Evolutionary conservation across 2,797 vertebrate species (phyloP).

Genomic region (Microctenopoma stevenorrisi): DNA sequence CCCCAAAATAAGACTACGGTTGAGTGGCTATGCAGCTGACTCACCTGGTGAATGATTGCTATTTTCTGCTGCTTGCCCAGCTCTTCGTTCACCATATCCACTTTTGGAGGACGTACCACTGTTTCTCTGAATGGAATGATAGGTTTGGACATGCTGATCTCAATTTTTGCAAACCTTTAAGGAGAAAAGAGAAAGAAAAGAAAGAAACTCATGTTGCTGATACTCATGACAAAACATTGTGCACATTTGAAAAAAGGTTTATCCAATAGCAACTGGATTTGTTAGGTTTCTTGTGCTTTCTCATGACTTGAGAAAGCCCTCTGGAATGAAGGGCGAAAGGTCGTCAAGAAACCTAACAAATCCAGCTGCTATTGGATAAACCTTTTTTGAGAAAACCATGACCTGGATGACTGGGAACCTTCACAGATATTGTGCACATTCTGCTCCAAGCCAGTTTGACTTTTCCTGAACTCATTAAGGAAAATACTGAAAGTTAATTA

Average conservation of each 20-base stretch:
- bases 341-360: no score
- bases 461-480: background rate
- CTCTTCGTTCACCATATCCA: slow-evolving; percentile 99
- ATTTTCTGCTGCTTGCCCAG: slow-evolving; percentile 95
- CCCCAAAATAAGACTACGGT: background rate
- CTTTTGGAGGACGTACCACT: slow-evolving; percentile 92
- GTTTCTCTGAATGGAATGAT: slow-evolving; percentile 98
- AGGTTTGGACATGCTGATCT: slow-evolving; percentile 92
- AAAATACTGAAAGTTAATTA: background rate
- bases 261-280: no score
- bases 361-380: no score
- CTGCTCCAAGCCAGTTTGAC: background rate
- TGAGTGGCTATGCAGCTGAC: slow-evolving; percentile 11
- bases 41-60: slow-evolving; percentile 92
- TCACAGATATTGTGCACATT: no score
- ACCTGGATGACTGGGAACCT: no score
- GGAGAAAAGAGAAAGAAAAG: slow-evolving; percentile 23
- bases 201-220: background rate
- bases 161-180: slow-evolving; percentile 93
- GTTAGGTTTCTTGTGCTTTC: no score
- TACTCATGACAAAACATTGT: background rate
- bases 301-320: no score
- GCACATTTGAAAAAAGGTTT: background rate
- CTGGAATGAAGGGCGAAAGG: no score
- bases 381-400: no score